These are phyloP conservation scores for Catharus fuscescens DNA, from an alignment of 2,113 vertebrate species.

Conservation along the genomic window DNA sequence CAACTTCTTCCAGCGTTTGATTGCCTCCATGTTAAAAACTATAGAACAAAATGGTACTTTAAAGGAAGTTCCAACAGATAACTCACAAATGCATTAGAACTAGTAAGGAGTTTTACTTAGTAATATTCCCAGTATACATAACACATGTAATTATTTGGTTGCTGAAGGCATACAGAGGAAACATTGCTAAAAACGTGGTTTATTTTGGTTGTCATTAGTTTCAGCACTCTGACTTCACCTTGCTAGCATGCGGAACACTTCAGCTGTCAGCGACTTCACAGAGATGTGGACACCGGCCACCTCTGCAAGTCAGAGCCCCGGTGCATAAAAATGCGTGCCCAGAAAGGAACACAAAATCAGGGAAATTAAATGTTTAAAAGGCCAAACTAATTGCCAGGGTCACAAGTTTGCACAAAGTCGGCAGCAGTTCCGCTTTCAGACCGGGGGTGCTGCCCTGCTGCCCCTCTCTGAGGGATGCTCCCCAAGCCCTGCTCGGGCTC, in stretches of 20 bases:
- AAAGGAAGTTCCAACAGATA: background rate
- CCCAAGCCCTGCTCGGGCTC: background rate
- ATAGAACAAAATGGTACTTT: background rate
- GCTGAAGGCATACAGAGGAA: background rate
- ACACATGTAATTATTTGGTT: background rate
- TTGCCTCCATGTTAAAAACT: background rate
- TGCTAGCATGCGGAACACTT: fast-evolving
- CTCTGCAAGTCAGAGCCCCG: background rate
- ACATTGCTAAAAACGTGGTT: background rate
- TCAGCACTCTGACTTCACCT: background rate
- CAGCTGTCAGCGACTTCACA: background rate
- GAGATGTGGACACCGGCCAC: background rate
- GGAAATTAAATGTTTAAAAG: background rate
- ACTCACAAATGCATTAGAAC: background rate
- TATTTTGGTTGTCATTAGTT: background rate
- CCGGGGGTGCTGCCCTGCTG: background rate
- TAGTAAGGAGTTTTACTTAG: background rate
- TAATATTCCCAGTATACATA: background rate
- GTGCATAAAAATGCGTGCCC: fast-evolving
- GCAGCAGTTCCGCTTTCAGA: background rate
- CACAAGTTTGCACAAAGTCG: background rate
- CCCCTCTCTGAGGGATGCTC: background rate
- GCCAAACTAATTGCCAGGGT: background rate
- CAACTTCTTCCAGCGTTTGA: background rate
- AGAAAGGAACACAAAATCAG: background rate